phyloP scores from a whole-genome alignment of 2,113 vertebrate species.

The Clarias batrachus region DNA sequence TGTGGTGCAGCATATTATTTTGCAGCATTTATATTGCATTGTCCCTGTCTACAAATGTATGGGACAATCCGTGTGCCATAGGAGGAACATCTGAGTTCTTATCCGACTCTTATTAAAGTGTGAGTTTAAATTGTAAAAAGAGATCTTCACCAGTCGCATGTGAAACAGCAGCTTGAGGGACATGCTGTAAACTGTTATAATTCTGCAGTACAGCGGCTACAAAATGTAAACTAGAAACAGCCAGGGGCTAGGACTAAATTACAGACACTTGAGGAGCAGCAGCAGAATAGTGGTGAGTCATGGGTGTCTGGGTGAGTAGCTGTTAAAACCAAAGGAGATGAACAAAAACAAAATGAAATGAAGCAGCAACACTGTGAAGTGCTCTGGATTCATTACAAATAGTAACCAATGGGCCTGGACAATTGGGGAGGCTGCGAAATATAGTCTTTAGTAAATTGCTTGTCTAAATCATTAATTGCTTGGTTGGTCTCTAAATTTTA shows the following conservation, averaged over 20 bases:
- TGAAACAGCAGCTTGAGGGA: not conserved
- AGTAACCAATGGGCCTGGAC: not conserved
- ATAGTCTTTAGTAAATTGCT: not conserved
- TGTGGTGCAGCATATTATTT: not conserved
- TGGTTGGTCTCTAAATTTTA: not conserved
- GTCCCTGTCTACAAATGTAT: not conserved
- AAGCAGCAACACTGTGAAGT: not conserved
- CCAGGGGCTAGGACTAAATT: conserved; percentile 8
- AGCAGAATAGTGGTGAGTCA: conserved; percentile 3
- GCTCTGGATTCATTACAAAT: not conserved
- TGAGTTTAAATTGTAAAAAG: not conserved
- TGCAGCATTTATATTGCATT: not conserved
- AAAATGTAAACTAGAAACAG: conserved; percentile 7
- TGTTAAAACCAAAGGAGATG: conserved; percentile 11
- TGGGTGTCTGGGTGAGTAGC: not conserved
- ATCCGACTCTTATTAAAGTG: not conserved
- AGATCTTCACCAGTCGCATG: not conserved
- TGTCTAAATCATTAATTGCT: not conserved
- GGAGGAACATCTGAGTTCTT: not conserved
- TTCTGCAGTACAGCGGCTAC: not conserved
- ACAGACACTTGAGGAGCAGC: conserved; percentile 6
- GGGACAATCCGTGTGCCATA: not conserved
- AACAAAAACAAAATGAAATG: not conserved
- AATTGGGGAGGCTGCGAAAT: not conserved
- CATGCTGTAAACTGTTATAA: not conserved